A percentile compares a stretch with the other conserved stretches of the same genome.
Evolutionary conservation across 2,113 vertebrate species (phyloP).

Genomic region (Nycticebus coucang): DNA sequence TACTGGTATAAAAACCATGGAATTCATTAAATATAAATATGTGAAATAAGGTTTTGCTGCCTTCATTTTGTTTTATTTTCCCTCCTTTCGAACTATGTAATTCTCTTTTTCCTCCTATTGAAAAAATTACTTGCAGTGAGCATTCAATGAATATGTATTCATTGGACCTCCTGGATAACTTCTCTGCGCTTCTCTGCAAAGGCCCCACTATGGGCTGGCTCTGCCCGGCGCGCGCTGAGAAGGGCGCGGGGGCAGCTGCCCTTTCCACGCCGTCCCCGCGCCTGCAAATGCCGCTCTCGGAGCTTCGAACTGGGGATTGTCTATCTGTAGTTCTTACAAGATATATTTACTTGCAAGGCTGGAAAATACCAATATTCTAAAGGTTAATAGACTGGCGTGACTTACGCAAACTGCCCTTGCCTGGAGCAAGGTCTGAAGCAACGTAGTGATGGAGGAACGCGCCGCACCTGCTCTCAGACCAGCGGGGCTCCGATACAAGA

Average conservation of each 20-base stretch:
- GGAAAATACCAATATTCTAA: conserved; percentile 64
- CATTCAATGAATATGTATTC: neutral
- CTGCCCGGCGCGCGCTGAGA: neutral
- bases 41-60: neutral
- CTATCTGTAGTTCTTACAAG: conserved; percentile 3
- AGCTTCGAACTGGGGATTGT: neutral
- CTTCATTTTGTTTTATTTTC: neutral
- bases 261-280: conserved; percentile 10
- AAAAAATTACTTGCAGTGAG: neutral
- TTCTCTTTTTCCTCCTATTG: neutral
- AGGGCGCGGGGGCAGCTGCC: neutral
- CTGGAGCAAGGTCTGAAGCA: neutral
- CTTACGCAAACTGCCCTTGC: conserved; percentile 29
- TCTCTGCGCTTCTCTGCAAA: neutral
- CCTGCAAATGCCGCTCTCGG: neutral
- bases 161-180: neutral
- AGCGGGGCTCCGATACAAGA: neutral
- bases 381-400: conserved; percentile 65
- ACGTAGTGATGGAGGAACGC: neutral
- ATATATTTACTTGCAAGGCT: conserved; percentile 53
- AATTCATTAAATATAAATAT: neutral
- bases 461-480: neutral
- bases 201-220: neutral
- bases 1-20: neutral
- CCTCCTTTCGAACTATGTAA: neutral